These are phyloP conservation scores for Phortica variegata DNA, from an alignment of 1,140 invertebrate species.

Conservation along the genomic window DNA sequence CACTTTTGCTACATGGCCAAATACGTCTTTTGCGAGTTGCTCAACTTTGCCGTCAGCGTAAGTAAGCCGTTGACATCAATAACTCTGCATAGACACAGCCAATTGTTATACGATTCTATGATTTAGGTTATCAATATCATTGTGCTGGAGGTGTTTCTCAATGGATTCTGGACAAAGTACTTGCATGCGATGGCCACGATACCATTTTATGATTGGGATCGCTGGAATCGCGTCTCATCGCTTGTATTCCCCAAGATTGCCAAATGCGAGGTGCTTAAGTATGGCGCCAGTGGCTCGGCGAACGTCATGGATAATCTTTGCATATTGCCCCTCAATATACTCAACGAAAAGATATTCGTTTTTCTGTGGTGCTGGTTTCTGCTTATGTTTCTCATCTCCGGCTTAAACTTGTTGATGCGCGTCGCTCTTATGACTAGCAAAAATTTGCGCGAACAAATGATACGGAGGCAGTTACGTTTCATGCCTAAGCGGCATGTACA, in stretches of 20 bases:
- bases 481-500: conserved; percentile 39
- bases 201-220: conserved; percentile 51
- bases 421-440: conserved; percentile 35
- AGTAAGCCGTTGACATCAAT: conserved; percentile 46
- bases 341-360: conserved; percentile 80
- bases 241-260: conserved; percentile 72
- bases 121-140: conserved; percentile 62
- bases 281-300: conserved; percentile 65
- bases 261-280: conserved; percentile 73
- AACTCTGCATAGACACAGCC: background rate
- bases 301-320: conserved; percentile 70
- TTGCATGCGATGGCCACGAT: conserved; percentile 64
- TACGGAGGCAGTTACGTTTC: conserved; percentile 60
- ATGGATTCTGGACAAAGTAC: conserved; percentile 72
- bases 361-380: conserved; percentile 84
- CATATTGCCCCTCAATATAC: conserved; percentile 73
- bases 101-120: background rate
- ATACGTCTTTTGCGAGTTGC: conserved; percentile 71
- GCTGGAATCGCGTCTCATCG: conserved; percentile 62
- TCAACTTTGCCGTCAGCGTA: conserved; percentile 72
- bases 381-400: conserved; percentile 65
- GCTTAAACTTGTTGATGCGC: conserved; percentile 65
- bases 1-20: conserved; percentile 71
- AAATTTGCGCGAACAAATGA: conserved; percentile 53
- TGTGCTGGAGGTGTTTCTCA: conserved; percentile 72